Conservation (phyloP, 1,140 invertebrate species). For the Zeugodacus cucurbitae region DNA sequence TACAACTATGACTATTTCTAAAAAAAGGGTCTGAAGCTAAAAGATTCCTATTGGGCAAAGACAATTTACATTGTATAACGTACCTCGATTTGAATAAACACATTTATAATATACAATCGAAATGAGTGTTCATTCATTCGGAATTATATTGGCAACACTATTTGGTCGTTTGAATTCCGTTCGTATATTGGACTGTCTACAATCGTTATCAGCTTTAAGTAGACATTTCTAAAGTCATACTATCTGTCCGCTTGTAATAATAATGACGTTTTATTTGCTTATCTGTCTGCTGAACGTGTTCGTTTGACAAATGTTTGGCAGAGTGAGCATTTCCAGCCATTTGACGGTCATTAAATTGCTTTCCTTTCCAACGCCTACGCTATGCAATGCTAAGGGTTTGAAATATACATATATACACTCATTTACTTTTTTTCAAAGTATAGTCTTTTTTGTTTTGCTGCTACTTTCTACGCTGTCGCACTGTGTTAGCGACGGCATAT, state of each 20-base stretch:
- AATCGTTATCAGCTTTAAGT: background rate
- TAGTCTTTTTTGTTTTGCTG: background rate
- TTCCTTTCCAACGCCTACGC: background rate
- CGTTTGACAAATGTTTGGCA: background rate
- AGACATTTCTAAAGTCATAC: background rate
- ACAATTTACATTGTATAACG: background rate
- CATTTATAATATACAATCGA: background rate
- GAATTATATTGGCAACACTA: background rate
- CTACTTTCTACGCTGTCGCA: background rate
- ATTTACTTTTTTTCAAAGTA: background rate
- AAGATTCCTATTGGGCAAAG: background rate
- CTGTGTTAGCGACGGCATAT: background rate
- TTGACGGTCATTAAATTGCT: background rate
- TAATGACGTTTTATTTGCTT: slow-evolving; percentile 20
- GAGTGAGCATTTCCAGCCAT: background rate
- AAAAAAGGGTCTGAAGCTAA: too few species aligned
- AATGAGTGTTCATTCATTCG: background rate
- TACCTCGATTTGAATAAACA: background rate
- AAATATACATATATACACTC: background rate
- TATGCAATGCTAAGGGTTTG: background rate
- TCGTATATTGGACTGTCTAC: background rate
- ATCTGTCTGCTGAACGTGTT: background rate
- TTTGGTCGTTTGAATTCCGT: background rate
- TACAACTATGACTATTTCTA: too few species aligned
- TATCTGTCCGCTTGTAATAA: background rate